Evolutionary conservation across 1,140 invertebrate species (phyloP).

Genomic region (Calycopis cecrops): DNA sequence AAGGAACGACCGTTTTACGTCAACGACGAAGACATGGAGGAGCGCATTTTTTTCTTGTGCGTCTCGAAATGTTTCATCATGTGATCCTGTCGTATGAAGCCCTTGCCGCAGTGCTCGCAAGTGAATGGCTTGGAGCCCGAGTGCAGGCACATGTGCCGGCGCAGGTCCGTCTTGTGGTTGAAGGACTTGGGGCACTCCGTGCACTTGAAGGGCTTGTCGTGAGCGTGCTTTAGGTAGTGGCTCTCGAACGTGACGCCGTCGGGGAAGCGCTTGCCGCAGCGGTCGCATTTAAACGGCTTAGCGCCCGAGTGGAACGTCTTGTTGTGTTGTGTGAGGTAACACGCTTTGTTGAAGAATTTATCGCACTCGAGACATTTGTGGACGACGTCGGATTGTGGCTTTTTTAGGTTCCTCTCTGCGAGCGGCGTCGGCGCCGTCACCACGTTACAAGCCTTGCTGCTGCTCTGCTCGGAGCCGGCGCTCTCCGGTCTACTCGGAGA

Average conservation of each 20-base stretch:
- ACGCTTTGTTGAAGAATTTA: slow-evolving; percentile 90
- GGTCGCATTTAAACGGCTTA: slow-evolving; percentile 88
- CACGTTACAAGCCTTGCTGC: slow-evolving; percentile 18
- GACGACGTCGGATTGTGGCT: slow-evolving; percentile 50
- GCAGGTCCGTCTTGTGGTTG: slow-evolving; percentile 91
- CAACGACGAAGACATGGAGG: slow-evolving; percentile 32
- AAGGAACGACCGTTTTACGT: slow-evolving; percentile 13
- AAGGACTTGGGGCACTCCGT: slow-evolving; percentile 88
- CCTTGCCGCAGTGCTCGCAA: slow-evolving; percentile 89
- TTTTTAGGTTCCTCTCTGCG: slow-evolving; percentile 62
- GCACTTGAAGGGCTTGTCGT: slow-evolving; percentile 93
- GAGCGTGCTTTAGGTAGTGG: slow-evolving; percentile 85
- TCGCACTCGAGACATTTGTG: slow-evolving; percentile 89
- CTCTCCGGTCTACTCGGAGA: slow-evolving; percentile 68
- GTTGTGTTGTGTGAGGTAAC: slow-evolving; percentile 92
- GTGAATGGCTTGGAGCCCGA: slow-evolving; percentile 87
- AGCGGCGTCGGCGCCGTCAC: slow-evolving; percentile 41
- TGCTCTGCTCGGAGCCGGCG: slow-evolving; percentile 63
- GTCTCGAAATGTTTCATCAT: slow-evolving; percentile 95
- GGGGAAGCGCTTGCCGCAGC: slow-evolving; percentile 89
- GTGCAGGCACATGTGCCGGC: slow-evolving; percentile 91
- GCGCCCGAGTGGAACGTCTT: slow-evolving; percentile 91
- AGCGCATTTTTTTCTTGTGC: slow-evolving; percentile 77
- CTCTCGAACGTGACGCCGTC: slow-evolving; percentile 79
- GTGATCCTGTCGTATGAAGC: slow-evolving; percentile 95